Base-by-base conservation (phyloP, 2,113 vertebrate species). In the Anser cygnoides region DNA sequence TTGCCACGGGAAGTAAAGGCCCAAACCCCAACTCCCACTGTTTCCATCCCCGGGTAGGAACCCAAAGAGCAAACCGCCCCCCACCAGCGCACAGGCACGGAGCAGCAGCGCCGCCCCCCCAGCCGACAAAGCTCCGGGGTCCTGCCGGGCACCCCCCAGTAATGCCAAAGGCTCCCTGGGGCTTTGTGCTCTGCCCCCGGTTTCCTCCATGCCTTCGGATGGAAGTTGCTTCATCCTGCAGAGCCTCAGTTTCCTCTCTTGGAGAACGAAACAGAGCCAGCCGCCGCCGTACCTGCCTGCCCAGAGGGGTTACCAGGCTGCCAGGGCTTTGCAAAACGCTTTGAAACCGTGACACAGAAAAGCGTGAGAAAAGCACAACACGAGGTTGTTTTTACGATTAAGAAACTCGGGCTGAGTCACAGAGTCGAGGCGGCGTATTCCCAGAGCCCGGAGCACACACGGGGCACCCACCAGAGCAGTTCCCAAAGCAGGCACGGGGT, bases 381-480 rank as follows among this genome's bases (percentile, higher is more conserved):
- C 67, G 31, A 4, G 58, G 31, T 11, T 61, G 87, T 26, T 79
- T 44, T 16, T 6, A 39, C 0, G 21, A 84, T 94, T 12, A 86
- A 92, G 95, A 88, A 90, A 97, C 7, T 6, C 12, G 9, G 83
- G 87, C 74, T 91, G 95, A 96, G 92, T 95, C 96, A 94, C 3
- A 0, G 89, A 95, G 93, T 9, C 50, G 3, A 11, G 43, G 76
- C 65, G 0, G 10, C 4, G 19, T 0, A 18, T 78, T 95, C 87
- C 89, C 95, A 91, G 87, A 33, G 73, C 46, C 87, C 18, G 65
- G 41, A 95, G 82, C 46, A 0, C 3, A 3, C 63, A 25, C 11
- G 58, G 77, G 88, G 15, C 44, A 59, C 96, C 50, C 79, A 46
- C 17, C 72, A 57, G 43, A 72, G 66, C 49, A 46, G 41, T 81